Evolutionary conservation across 2,113 vertebrate genomes (phyloP).

Genomic region (Albula glossodonta): DNA sequence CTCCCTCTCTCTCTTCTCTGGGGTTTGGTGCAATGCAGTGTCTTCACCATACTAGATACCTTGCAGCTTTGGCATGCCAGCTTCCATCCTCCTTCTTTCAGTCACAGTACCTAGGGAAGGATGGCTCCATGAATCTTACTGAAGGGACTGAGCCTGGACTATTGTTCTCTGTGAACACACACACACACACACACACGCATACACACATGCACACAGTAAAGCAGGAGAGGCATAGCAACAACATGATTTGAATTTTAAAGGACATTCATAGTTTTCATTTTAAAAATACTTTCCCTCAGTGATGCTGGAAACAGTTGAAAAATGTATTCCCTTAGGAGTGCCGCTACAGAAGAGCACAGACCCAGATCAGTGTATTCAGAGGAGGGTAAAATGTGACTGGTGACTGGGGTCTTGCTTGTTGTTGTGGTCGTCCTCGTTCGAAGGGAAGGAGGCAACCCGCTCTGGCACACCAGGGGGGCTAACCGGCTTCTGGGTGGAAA

Average conservation of each 20-base stretch:
- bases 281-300: no score
- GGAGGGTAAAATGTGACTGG: no score
- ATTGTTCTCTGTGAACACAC: not conserved
- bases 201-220: not conserved
- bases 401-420: not conserved
- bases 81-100: constrained; percentile 47
- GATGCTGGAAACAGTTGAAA: no score
- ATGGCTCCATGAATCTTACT: constrained; percentile 9
- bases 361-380: not conserved
- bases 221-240: no score
- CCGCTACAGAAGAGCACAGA: not conserved
- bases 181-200: not conserved
- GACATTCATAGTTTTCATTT: no score
- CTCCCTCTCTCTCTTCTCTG: not conserved
- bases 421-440: not conserved
- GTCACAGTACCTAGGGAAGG: constrained; percentile 5
- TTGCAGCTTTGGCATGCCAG: constrained; percentile 65
- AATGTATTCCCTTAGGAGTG: no score
- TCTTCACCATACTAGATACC: constrained; percentile 67
- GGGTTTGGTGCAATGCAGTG: constrained; percentile 73
- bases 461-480: not conserved
- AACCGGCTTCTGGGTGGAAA: not conserved
- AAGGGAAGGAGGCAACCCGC: not conserved
- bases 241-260: no score
- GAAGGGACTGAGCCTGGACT: not conserved